These are phyloP conservation scores for Acrobasis repandana DNA, from an alignment of 2,888 invertebrate species.

Conservation along the genomic window DNA sequence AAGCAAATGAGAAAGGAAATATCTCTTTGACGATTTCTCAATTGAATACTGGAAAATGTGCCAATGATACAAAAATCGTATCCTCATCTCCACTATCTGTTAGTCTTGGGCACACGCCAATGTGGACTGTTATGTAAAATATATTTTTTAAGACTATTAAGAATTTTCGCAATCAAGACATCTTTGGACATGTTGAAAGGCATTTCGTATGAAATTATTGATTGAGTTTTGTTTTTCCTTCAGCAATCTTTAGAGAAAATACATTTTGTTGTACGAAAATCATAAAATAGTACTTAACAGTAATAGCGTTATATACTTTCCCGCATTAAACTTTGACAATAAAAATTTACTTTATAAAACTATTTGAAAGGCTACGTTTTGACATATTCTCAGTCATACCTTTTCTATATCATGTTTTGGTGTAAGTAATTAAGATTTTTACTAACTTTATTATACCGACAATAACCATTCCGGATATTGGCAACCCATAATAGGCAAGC, in stretches of 20 bases:
- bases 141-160: slow-evolving; percentile 21
- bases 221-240: background rate
- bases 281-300: too few species aligned
- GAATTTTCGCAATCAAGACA: background rate
- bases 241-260: background rate
- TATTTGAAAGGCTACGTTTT: too few species aligned
- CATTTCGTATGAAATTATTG: background rate
- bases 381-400: too few species aligned
- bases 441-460: too few species aligned
- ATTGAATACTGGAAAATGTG: slow-evolving; percentile 31
- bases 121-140: slow-evolving; percentile 27
- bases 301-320: too few species aligned
- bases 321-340: too few species aligned
- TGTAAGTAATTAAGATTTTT: too few species aligned
- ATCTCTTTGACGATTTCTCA: slow-evolving; percentile 32
- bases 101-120: slow-evolving; percentile 44
- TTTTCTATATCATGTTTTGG: too few species aligned
- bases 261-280: too few species aligned
- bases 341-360: too few species aligned
- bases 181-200: background rate
- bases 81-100: slow-evolving; percentile 34
- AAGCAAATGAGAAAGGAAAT: slow-evolving; percentile 17
- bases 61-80: slow-evolving; percentile 32
- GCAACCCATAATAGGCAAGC: too few species aligned
- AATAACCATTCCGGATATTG: too few species aligned